Conservation (phyloP, 30 jellyfish, hydroid and myxozoan species). For the Haliclystus octoradiatus region DNA sequence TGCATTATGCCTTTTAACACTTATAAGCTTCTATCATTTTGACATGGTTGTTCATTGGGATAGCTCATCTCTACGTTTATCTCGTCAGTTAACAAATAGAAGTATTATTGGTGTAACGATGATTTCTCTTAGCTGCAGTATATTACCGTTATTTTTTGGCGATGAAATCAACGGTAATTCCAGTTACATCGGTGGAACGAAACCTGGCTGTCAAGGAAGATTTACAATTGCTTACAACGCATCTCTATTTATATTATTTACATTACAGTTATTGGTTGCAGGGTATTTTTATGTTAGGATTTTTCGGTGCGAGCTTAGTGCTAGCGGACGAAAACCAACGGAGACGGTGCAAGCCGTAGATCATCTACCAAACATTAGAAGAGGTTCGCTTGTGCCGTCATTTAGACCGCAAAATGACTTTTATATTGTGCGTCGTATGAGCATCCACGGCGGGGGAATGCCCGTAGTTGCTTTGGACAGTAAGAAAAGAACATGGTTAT, state of each 20-base stretch:
- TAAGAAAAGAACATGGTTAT: too few species aligned
- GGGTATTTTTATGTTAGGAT: background rate
- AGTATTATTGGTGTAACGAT: background rate
- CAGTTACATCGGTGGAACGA: too few species aligned
- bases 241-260: background rate
- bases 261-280: background rate
- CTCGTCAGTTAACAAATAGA: background rate
- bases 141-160: background rate
- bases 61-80: background rate
- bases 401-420: too few species aligned
- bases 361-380: too few species aligned
- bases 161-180: background rate
- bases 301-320: background rate
- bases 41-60: background rate
- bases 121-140: background rate
- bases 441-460: too few species aligned
- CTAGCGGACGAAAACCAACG: too few species aligned
- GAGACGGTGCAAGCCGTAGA: too few species aligned
- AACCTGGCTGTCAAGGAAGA: background rate
- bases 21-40: background rate
- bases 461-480: too few species aligned
- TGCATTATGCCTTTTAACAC: background rate
- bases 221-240: background rate
- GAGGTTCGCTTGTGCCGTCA: too few species aligned
- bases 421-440: too few species aligned